phyloP scores from a whole-genome alignment of 2,888 invertebrate genomes.

The Molanna angustata region DNA sequence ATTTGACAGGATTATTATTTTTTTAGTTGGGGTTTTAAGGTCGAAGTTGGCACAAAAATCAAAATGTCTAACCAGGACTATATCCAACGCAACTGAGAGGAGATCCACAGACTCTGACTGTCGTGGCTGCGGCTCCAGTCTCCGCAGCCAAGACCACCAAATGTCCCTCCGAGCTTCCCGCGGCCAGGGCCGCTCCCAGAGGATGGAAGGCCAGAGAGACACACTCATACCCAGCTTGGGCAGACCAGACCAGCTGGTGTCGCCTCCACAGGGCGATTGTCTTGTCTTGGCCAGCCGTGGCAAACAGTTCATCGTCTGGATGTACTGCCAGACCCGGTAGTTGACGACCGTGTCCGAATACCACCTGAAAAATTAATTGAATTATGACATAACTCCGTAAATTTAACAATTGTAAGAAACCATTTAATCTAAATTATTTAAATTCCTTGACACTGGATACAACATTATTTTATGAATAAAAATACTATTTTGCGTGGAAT shows the following conservation, averaged over 20 bases:
- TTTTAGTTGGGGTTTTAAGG: too few relatives aligned
- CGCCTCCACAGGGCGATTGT: constrained; percentile 88
- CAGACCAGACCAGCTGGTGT: constrained; percentile 83
- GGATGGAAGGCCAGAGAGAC: constrained; percentile 86
- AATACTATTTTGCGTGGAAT: too few relatives aligned
- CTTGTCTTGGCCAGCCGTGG: constrained; percentile 89
- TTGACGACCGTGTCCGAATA: constrained; percentile 86
- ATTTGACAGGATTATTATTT: too few relatives aligned
- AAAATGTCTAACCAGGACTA: constrained; percentile 81
- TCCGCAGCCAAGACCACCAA: constrained; percentile 83
- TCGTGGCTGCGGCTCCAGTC: constrained; percentile 80
- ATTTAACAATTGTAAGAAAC: too few relatives aligned
- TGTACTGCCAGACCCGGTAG: constrained; percentile 86
- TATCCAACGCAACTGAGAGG: constrained; percentile 83
- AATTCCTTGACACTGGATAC: too few relatives aligned
- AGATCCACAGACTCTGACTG: constrained; percentile 82
- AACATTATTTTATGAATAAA: too few relatives aligned
- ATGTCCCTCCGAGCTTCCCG: constrained; percentile 88
- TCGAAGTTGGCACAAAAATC: too few relatives aligned
- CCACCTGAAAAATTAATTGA: constrained; percentile 56
- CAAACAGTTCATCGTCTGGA: constrained; percentile 87
- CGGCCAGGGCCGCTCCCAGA: constrained; percentile 80
- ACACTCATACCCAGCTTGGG: constrained; percentile 82
- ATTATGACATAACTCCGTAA: too few relatives aligned
- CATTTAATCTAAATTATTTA: too few relatives aligned